Evolutionary conservation across 2,113 vertebrate genomes (phyloP), one percentile per base, ranked within the genome.

Genomic region (Oreochromis spilurus): DNA sequence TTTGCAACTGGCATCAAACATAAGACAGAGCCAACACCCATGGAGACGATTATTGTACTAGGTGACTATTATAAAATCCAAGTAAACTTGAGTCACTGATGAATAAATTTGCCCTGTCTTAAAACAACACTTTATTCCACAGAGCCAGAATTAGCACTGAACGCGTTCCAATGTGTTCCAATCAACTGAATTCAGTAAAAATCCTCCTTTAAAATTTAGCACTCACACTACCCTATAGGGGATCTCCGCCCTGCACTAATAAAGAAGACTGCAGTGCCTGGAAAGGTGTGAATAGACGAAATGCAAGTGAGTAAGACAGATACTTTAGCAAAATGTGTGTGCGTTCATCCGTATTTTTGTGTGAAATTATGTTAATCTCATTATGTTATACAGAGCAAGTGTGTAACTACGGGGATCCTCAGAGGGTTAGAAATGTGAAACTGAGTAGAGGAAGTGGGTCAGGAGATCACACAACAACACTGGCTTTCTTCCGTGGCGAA

Each of bases 391-490:
- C 62, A 48, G 29, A 82, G 3, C 12, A 4, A 88, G 21, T 81
- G 77, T 81, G 54, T 75, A 81, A 82, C 45, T 50, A 52, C 0
- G 1, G 72, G 43, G 26, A 50, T 82, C 57, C 75, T 87, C 31
- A 31, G 72, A 40, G 84, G 52, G 65, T 78, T 26, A n/a, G 79
- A 70, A 65, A 84, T 75, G 29, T 34, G 17, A 75, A 84, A 58
- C 58, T 24, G 54, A 50, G 55, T 67, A 50, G 81, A 38, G 16
- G 52, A 88, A 92, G 48, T 91, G 84, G 91, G 90, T 94, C 90
- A 90, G 79, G 70, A 89, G 82, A 88, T 77, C 79, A 83, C 57
- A 62, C 57, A 62, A 36, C 57, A 4, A 70, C 84, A 55, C 65
- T 50, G 19, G 62, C 60, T 75, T 79, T 72, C 81, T 52, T 83